These are phyloP conservation scores for Cordilura impudica DNA, from an alignment of 2,888 invertebrate species.

Conservation along the genomic window DNA sequence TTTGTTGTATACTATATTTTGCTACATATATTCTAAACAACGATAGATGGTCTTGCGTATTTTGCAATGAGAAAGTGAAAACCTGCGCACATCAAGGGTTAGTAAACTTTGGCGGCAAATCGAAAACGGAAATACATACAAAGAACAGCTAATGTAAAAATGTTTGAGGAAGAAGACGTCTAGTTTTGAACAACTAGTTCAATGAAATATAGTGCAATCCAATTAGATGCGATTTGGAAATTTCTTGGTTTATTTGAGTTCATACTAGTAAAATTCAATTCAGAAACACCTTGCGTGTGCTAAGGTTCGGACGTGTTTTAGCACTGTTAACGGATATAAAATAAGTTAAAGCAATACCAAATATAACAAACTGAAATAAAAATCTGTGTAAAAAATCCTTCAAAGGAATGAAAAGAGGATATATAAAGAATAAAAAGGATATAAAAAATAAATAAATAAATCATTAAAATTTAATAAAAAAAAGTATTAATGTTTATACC, in stretches of 20 bases:
- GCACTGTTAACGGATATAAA: slow-evolving; percentile 61
- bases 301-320: slow-evolving; percentile 76
- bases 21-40: slow-evolving; percentile 49
- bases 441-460: slow-evolving; percentile 1
- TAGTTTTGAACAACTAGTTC: slow-evolving; percentile 64
- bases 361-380: slow-evolving; percentile 17
- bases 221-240: slow-evolving; percentile 70
- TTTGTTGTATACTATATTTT: slow-evolving; percentile 34
- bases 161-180: slow-evolving; percentile 51
- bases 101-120: slow-evolving; percentile 56
- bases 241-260: slow-evolving; percentile 57
- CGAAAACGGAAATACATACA: slow-evolving; percentile 50
- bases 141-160: slow-evolving; percentile 21
- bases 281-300: slow-evolving; percentile 75
- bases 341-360: slow-evolving; percentile 24
- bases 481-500: slow-evolving; percentile 51
- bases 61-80: background rate
- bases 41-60: slow-evolving; percentile 29
- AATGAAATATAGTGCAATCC: slow-evolving; percentile 74
- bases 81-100: slow-evolving; percentile 50
- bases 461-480: slow-evolving; percentile 30
- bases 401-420: slow-evolving; percentile 28
- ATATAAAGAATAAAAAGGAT: slow-evolving; percentile 21
- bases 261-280: slow-evolving; percentile 55
- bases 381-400: slow-evolving; percentile 21